Base-by-base conservation (phyloP, 2,797 vertebrate genomes). In the Ptychobarbus kaznakovi region DNA sequence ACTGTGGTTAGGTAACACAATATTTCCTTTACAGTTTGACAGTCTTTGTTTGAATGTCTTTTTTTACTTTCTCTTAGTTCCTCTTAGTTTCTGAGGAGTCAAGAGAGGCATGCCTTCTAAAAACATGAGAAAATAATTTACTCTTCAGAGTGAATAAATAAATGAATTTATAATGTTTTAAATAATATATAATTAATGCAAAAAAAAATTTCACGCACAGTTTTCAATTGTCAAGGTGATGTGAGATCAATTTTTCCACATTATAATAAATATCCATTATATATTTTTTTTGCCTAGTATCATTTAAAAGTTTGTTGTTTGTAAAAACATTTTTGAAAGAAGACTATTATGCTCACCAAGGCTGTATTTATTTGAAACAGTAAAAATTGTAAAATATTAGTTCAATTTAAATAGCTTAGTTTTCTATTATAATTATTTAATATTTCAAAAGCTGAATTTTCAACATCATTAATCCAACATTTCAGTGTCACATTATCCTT, bases 11-110 rank as follows among this genome's bases (percentile, higher is more conserved):
- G n/a, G 40, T 58, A 46, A 66, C 44, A 68, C 28, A 28, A 35
- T 68, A 20, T 69, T 81, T 81, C 46, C 65, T 51, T 51, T 40
- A 49, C 46, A 81, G 58, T 65, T 79, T 79, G 16, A 79, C 58
- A 46, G 56, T 65, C 15, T 79, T 20, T 16, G 10, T 75, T 53
- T 58, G 25, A 1, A 35, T 77, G 35, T 58, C 8, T 40, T 40
- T 13, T 77, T 58, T 77, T 61, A 18, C 35, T 61, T 32, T 53
- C 18, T 2, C 9, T 61, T 22, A 40, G 35, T 16, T 58, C 40
- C 53, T 49, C 2, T 13, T 4, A 25, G 25, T 6, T 35, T 16
- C 63, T 35, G 63, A 16, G 66, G 1, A 40, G 20, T 69, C 4
- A 9, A 22, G 8, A 58, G 32, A 61, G 35, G 75, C 75, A 61